Percentiles rank a stretch among this genome's conserved stretches.
phyloP scores from a whole-genome alignment of 2,888 invertebrate species.

The Phoronis australis region DNA sequence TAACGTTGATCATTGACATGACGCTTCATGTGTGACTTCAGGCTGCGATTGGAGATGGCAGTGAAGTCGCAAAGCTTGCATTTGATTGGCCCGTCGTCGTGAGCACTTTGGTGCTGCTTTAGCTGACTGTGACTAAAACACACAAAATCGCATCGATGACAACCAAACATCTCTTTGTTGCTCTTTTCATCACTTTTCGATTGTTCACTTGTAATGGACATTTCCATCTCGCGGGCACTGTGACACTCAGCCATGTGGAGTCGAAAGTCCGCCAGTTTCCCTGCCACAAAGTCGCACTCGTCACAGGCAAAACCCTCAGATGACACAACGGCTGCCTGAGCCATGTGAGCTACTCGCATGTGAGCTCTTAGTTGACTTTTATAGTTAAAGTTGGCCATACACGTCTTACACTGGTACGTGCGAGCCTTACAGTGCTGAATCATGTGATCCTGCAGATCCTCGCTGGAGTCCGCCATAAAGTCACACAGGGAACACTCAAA shows the following conservation, averaged over 20 bases:
- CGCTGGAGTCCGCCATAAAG: constrained; percentile 36
- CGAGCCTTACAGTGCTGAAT: constrained; percentile 47
- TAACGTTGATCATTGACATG: constrained; percentile 49
- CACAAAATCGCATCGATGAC: constrained; percentile 32
- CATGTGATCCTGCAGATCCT: constrained; percentile 45
- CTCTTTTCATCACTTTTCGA: neutral
- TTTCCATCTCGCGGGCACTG: neutral
- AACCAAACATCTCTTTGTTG: constrained; percentile 19
- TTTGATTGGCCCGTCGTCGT: constrained; percentile 21
- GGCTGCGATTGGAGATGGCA: constrained; percentile 42
- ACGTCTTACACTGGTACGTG: constrained; percentile 44
- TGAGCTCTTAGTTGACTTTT: constrained; percentile 50
- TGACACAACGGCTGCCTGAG: too few species aligned
- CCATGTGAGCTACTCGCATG: constrained; percentile 27
- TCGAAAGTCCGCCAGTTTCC: constrained; percentile 23
- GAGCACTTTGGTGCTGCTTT: constrained; percentile 22
- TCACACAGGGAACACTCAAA: constrained; percentile 48
- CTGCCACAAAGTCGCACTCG: constrained; percentile 39
- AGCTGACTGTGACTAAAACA: constrained; percentile 22
- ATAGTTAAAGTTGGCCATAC: constrained; percentile 41
- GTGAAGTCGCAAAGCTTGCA: constrained; percentile 46
- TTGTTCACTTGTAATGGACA: neutral
- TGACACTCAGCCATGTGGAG: constrained; percentile 13
- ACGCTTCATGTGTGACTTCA: constrained; percentile 51
- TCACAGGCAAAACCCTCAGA: constrained; percentile 34